Evolutionary conservation across 2,797 vertebrate species (phyloP).

Genomic region (Lepus townsendii): DNA sequence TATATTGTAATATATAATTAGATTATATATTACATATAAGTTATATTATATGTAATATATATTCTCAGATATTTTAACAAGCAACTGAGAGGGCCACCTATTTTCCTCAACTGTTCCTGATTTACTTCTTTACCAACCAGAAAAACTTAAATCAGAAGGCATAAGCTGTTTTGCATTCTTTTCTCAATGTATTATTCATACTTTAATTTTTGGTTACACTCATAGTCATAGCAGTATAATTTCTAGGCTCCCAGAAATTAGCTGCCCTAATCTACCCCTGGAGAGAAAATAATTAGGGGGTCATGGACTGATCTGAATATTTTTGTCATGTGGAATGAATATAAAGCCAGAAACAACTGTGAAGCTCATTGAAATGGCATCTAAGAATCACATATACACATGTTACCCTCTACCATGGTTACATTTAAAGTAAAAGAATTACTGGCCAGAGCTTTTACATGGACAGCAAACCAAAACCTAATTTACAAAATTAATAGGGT

Average conservation of each 20-base stretch:
- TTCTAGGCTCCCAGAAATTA: conserved; percentile 47
- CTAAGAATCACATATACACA: conserved; percentile 34
- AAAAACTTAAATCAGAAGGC: neutral
- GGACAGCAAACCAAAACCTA: conserved; percentile 63
- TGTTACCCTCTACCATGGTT: neutral
- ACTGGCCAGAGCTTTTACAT: conserved; percentile 55
- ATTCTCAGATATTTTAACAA: conserved; percentile 42
- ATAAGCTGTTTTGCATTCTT: neutral
- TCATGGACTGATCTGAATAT: conserved; percentile 14
- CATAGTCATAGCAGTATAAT: conserved; percentile 44
- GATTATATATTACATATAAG: too few relatives aligned
- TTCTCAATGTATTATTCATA: conserved; percentile 40
- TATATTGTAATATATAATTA: too few relatives aligned
- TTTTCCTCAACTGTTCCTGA: conserved; percentile 31
- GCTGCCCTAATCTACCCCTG: neutral
- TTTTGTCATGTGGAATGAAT: conserved; percentile 53
- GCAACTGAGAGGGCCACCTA: neutral
- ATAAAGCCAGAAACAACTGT: conserved; percentile 35
- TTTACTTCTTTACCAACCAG: conserved; percentile 35
- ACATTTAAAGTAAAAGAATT: conserved; percentile 61
- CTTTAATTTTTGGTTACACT: conserved; percentile 55
- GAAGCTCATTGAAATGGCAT: conserved; percentile 41
- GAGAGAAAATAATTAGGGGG: neutral
- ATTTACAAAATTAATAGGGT: conserved; percentile 87
- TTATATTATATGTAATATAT: too few relatives aligned